Percentiles rank a stretch among this genome's conserved stretches.
These are phyloP conservation scores for Macropus fuliginosus DNA, from an alignment of 2,797 vertebrate species.

Conservation along the genomic window DNA sequence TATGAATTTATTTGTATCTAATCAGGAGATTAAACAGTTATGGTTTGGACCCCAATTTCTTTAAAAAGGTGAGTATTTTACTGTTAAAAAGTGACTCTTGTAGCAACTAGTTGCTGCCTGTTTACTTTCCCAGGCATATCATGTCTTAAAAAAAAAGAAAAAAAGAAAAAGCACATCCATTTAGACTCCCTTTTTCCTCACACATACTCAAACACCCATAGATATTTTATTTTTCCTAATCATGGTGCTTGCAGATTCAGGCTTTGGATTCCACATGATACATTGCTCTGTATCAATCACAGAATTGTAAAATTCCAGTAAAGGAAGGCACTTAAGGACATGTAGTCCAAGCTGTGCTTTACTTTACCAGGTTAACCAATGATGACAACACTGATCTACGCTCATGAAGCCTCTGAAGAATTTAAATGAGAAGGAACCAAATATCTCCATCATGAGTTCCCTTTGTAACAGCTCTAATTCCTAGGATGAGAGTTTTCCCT, in stretches of 20 bases:
- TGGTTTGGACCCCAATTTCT: not conserved
- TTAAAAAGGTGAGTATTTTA: not conserved
- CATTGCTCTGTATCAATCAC: too few relatives aligned
- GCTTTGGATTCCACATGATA: too few relatives aligned
- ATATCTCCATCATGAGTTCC: not conserved
- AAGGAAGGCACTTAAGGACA: too few relatives aligned
- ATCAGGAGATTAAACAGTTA: too few relatives aligned
- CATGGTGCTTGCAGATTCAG: too few relatives aligned
- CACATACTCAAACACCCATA: too few relatives aligned
- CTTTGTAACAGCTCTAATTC: not conserved
- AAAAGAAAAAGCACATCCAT: not conserved
- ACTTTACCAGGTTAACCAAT: not conserved
- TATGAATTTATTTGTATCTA: too few relatives aligned
- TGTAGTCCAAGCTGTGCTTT: not conserved
- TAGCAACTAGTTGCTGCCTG: not conserved
- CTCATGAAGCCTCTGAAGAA: not conserved
- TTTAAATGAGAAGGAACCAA: not conserved
- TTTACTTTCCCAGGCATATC: not conserved
- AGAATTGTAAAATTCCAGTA: too few relatives aligned
- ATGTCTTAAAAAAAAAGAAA: not conserved
- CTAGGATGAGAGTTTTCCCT: not conserved
- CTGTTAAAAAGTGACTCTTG: too few relatives aligned
- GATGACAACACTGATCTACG: not conserved
- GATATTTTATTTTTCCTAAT: too few relatives aligned
- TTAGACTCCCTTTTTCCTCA: not conserved